Evolutionary conservation across 1,140 invertebrate genomes (phyloP).

Genomic region (Hylaeus volcanicus): DNA sequence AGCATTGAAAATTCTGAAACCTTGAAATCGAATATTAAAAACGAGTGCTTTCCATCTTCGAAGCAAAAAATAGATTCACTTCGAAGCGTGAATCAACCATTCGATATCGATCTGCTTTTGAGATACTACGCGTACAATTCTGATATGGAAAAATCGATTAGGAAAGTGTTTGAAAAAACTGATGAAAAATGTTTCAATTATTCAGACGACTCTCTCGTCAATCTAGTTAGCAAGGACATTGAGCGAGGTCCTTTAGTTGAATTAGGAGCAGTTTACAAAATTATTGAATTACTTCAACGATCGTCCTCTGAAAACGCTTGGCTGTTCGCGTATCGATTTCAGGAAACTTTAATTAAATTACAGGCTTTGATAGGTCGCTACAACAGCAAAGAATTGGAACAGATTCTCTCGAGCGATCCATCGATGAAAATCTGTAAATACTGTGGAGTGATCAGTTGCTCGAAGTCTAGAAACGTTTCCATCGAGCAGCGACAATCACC

Average conservation of each 20-base stretch:
- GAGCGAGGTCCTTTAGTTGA: slow-evolving; percentile 46
- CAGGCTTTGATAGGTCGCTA: slow-evolving; percentile 35
- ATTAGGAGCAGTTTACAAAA: slow-evolving; percentile 50
- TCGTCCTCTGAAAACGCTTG: slow-evolving; percentile 26
- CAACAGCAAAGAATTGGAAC: slow-evolving; percentile 28
- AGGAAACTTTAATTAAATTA: slow-evolving; percentile 39
- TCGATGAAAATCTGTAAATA: slow-evolving; percentile 54
- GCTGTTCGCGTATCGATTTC: slow-evolving; percentile 13
- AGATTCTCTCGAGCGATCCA: slow-evolving; percentile 40
- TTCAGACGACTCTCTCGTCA: not conserved
- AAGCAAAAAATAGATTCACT: not conserved
- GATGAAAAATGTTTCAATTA: not conserved
- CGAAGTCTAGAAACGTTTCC: not conserved
- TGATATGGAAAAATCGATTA: slow-evolving; percentile 26
- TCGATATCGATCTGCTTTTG: slow-evolving; percentile 16
- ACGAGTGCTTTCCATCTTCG: not conserved
- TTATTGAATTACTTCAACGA: slow-evolving; percentile 36
- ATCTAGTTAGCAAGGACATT: not conserved
- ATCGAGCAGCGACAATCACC: not conserved
- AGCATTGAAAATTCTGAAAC: not conserved
- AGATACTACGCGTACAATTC: slow-evolving; percentile 16
- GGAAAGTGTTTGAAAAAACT: not conserved
- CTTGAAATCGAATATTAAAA: not conserved
- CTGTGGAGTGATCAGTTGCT: slow-evolving; percentile 60
- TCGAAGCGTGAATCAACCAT: not conserved